These are phyloP conservation scores for Ctenomys sociabilis DNA, from an alignment of 2,113 vertebrate genomes.

Conservation along the genomic window DNA sequence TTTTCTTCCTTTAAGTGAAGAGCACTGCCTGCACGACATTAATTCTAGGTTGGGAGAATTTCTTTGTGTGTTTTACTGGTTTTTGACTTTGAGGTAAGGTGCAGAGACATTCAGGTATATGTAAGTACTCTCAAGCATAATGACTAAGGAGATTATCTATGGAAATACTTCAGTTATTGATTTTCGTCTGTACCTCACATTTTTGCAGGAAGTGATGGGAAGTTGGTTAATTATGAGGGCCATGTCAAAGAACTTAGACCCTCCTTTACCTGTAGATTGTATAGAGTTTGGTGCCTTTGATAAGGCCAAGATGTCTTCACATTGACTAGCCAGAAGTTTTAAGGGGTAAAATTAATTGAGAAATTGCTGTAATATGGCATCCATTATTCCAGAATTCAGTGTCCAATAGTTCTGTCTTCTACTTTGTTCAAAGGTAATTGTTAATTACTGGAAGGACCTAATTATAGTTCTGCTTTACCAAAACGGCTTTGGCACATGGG, in stretches of 20 bases:
- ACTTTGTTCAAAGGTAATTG: not conserved
- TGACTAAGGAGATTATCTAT: conserved; percentile 79
- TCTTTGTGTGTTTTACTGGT: conserved; percentile 52
- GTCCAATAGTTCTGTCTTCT: not conserved
- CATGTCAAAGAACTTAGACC: not conserved
- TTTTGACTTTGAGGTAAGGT: not conserved
- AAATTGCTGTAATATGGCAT: not conserved
- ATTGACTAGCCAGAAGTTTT: conserved; percentile 18
- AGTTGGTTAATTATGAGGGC: not conserved
- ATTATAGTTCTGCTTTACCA: not conserved
- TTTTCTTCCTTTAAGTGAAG: conserved; percentile 91
- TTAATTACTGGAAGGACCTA: conserved; percentile 29
- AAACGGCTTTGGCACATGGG: not conserved
- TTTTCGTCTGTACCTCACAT: conserved; percentile 81
- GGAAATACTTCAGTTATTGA: conserved; percentile 81
- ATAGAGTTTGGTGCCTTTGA: not conserved
- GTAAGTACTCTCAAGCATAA: conserved; percentile 23
- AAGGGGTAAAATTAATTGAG: not conserved
- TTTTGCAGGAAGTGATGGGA: conserved; percentile 39
- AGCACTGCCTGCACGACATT: conserved; percentile 82
- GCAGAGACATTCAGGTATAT: conserved; percentile 62
- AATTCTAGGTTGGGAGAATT: conserved; percentile 81
- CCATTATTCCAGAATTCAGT: not conserved
- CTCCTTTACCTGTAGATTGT: conserved; percentile 53
- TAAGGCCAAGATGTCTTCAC: not conserved